Evolutionary conservation across 2,113 vertebrate genomes (phyloP).

Genomic region (Hyaena hyaena): DNA sequence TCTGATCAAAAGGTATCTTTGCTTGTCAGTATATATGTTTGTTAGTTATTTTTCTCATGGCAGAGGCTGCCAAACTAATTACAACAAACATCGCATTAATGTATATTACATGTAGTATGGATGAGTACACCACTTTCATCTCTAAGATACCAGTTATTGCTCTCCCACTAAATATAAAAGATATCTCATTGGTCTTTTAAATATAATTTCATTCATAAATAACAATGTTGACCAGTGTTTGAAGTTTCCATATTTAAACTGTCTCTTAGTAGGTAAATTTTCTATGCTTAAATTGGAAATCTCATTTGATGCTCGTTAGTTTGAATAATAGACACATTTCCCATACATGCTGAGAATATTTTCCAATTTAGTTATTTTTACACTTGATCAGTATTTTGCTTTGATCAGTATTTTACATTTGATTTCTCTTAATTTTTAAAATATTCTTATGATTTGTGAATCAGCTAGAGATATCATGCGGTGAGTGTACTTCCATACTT

Average conservation of each 20-base stretch:
- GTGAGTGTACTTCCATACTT: neutral
- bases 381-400: neutral
- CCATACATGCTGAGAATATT: neutral
- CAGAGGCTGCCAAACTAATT: neutral
- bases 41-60: neutral
- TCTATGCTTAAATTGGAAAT: neutral
- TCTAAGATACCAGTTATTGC: neutral
- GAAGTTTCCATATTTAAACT: neutral
- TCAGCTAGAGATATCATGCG: neutral
- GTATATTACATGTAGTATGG: neutral
- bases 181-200: neutral
- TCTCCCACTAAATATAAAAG: neutral
- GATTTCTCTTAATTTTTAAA: neutral
- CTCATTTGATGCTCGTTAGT: neutral
- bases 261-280: neutral
- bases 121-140: neutral
- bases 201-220: neutral
- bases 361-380: neutral
- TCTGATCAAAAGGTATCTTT: neutral
- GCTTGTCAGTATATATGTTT: neutral
- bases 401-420: neutral
- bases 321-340: neutral
- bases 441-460: neutral
- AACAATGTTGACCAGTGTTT: neutral
- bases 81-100: neutral